Conservation (phyloP, 2,888 invertebrate species). For the Phyto melanocephala region DNA sequence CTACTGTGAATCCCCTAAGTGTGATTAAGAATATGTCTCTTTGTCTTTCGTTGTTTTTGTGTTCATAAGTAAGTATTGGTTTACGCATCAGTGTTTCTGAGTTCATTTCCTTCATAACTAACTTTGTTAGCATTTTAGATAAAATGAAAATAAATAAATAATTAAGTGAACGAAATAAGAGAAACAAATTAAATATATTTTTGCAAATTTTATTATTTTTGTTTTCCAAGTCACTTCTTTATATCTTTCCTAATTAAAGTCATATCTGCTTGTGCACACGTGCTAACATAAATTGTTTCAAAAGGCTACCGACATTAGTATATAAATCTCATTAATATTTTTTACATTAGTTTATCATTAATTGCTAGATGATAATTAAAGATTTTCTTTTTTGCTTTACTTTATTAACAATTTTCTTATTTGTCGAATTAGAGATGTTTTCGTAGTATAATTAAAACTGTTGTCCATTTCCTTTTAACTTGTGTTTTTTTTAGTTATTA, state of each 20-base stretch:
- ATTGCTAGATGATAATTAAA: neutral
- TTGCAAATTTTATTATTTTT: neutral
- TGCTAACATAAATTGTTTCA: neutral
- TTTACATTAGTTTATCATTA: neutral
- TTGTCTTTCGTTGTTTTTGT: neutral
- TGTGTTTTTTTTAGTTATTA: neutral
- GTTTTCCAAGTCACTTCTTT: neutral
- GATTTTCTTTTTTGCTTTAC: neutral
- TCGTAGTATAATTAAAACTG: neutral
- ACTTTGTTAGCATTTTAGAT: neutral
- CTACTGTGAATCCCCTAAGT: too few species aligned
- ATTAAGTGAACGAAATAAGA: neutral
- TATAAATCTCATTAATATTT: neutral
- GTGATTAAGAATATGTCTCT: too few species aligned
- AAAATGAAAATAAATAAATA: neutral
- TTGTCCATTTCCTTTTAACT: neutral
- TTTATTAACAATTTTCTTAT: neutral
- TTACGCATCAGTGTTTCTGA: neutral
- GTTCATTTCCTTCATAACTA: neutral
- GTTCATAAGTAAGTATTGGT: too few species aligned
- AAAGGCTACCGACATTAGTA: neutral
- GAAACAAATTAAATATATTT: neutral
- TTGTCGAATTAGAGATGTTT: neutral
- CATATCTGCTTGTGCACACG: neutral
- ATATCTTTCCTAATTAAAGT: too few species aligned